Evolutionary conservation across 1,140 invertebrate genomes (phyloP), one percentile per base, ranked within the genome.

Genomic region (Drosophila obscura): DNA sequence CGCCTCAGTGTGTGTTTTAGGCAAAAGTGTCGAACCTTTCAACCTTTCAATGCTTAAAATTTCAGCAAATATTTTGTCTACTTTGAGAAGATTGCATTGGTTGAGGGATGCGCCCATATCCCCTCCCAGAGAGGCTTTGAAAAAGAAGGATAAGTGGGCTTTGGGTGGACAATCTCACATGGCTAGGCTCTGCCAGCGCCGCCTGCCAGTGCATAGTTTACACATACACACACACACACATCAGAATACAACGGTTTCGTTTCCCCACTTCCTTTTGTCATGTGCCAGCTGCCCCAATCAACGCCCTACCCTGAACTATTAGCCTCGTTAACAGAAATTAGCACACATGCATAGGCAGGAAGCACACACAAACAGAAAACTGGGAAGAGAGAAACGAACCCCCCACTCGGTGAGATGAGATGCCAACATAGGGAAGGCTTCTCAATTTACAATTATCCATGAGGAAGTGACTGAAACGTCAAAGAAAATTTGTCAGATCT

Each of bases 31-130:
- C 58, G 67, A 77, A 77, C 56, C 73, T 60, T 80, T 80, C 68
- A 84, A 74, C 77, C 81, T 85, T 84, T 85, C 74, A 84, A 67
- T 84, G 74, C 77, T 85, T 66, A 66, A 76, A 85, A 80, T 85
- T 84, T 62, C 49, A 63, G 80, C 72, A 84, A 84, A 84, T 72
- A 77, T 84, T 66, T 80, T 76, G 56, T 44, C 66, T 76, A 60
- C 69, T 52, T 52, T 59, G 53, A 44, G 26, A 48, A 41, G 56
- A 46, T 44, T 67, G 31, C 45, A 41, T 53, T 44, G 24, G 19
- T 39, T 13, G 35, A 4, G 11, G 35, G 35, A 39, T 19, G 19
- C 19, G 1, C 1, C 19, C 19, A 19, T 1, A 19, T 1, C 19
- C 0, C 19, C 19, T 19, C 1, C 19, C 0, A 8, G 28, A 5